Percentiles rank a stretch among this genome's conserved stretches.
Conservation (phyloP, 2,113 vertebrate genomes). For the Hemiscyllium ocellatum region DNA sequence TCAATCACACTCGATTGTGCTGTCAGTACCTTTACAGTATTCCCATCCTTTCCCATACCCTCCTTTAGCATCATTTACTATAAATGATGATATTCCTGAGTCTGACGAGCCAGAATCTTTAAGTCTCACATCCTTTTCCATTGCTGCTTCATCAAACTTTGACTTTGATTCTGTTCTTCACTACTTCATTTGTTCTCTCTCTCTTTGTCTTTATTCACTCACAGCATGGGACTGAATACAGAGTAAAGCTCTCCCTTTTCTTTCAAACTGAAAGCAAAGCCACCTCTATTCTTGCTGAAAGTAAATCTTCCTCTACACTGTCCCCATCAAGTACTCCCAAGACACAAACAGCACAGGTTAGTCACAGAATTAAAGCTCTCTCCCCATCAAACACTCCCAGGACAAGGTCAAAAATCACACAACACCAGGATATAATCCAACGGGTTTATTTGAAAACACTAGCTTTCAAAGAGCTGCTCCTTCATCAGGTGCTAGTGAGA, state of each 20-base stretch:
- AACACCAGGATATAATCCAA: no score
- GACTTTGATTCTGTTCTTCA: conserved; percentile 52
- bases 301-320: neutral
- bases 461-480: no score
- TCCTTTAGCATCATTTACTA: conserved; percentile 89
- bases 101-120: conserved; percentile 67
- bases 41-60: conserved; percentile 50
- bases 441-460: no score
- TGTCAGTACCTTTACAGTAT: neutral
- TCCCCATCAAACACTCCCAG: neutral
- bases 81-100: conserved; percentile 89
- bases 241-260: no score
- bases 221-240: no score
- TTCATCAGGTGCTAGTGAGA: no score
- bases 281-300: no score
- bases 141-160: conserved; percentile 76
- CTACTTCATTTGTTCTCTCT: no score
- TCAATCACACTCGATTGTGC: neutral
- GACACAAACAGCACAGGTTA: neutral
- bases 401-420: no score
- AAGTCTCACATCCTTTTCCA: conserved; percentile 69
- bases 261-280: neutral
- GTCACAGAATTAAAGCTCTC: neutral
- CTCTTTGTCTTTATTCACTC: no score
- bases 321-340: neutral